Base-by-base conservation (phyloP, 1,140 invertebrate genomes). In the Melitaea cinxia region DNA sequence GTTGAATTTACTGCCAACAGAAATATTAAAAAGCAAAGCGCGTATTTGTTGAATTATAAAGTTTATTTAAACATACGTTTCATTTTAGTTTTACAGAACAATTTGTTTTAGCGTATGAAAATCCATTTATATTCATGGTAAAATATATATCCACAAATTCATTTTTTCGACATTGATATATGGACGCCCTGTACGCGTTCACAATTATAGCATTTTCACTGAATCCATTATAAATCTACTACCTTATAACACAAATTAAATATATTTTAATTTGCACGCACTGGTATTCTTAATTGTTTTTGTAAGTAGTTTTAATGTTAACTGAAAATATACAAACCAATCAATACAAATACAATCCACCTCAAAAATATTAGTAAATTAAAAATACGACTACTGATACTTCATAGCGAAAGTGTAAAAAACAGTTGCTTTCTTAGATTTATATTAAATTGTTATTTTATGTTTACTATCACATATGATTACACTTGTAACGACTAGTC, bases 111-210 rank as follows among this genome's bases (percentile, higher is more conserved):
- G 52, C 28, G 60, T 55, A 62, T 33, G 30, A 55, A 65, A 57
- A 56, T 39, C 53, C 42, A 65, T 65, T 65, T 57, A 65, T 65
- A 65, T 65, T 65, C 62, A 65, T 58, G 62, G 54, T 49, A 56
- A 65, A 65, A 57, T 42, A 57, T 39, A 60, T 50, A 65, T 65
- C 54, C 54, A 56, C 62, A 57, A 65, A 56, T 57, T 65, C 24
- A 65, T 57, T 65, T 65, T 65, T 65, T 57, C 52, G 62, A 65
- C 62, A 35, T 57, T 65, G 62, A 65, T 65, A 57, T 65, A 65
- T 65, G 47, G 47, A 21, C 15, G 60, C 33, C 35, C 35, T 53
- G 33, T 55, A 55, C 37, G 60, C 37, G 37, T 26, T 24, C 52
- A 62, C 52, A 62, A 55, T 62, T 62, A 62, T 62, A 62, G 26